Evolutionary conservation across 1,140 invertebrate species (phyloP), one percentile per base, ranked within the genome.

Genomic region (Wiebesia pumilae): DNA sequence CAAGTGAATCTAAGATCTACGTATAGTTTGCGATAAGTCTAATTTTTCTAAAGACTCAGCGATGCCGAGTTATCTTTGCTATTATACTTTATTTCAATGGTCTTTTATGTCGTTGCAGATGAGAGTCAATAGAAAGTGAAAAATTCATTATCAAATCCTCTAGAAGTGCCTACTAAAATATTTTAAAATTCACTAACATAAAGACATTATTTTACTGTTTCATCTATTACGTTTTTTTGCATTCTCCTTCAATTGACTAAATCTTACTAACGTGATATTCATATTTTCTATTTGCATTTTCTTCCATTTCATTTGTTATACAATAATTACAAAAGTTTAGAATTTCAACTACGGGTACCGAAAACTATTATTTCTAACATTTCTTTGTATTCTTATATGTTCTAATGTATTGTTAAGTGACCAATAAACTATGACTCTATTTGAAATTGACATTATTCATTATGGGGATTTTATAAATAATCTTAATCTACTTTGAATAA

Each of bases 81-180:
- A 81, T 75, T 71, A 62, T 43, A 83, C 71, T 83, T 78, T 51
- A 69, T 43, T 69, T 40, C 65, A 40, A 84, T 81, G 14, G 12
- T 21, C n/a, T 71, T 38, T 78, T 71, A 54, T 67, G 84, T 83
- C 58, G 10, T 80, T 82, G 62, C 73, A 69, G 65, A 87, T 84
- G 81, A 81, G 73, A 80, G 77, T 87, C 54, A 84, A 87, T 81
- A 2, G 75, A 67, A 84, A 87, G 62, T 3, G 51, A 75, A 80
- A 73, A 58, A 87, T 54, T 79, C 43, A 87, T 81, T 79, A 87
- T 69, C 81, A 77, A 87, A 43, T 80, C 58, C 33, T 87, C 77
- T 83, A 87, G 47, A 73, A 71, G n/a, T 73, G 82, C 67, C 82
- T 87, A 87, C 78, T 79, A 82, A 78, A 47, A 38, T 86, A 67